phyloP scores from a whole-genome alignment of 2,113 vertebrate genomes.

The Apeltes quadracus region DNA sequence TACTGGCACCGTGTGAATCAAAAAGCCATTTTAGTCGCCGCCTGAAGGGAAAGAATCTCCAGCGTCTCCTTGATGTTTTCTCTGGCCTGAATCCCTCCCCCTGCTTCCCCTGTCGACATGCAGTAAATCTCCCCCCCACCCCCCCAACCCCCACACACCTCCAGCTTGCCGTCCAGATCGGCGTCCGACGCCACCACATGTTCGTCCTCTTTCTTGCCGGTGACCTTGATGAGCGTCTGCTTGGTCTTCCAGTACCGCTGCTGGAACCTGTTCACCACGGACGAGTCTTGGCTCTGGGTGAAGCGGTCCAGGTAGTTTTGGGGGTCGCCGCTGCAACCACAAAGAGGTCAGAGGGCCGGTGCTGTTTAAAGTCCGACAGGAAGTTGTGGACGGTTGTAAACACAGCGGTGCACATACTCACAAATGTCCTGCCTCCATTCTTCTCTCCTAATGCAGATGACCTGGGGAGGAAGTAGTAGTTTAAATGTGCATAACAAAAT shows the following conservation, averaged over 20 bases:
- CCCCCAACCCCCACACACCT: no score
- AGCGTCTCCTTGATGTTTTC: conserved; percentile 23
- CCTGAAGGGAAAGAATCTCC: conserved; percentile 20
- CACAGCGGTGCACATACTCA: conserved; percentile 64
- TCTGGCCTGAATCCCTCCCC: not conserved
- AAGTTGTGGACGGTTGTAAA: not conserved
- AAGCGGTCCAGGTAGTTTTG: conserved; percentile 89
- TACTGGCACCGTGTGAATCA: conserved; percentile 34
- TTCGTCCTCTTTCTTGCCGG: conserved; percentile 95
- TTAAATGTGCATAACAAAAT: not conserved
- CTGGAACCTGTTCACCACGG: conserved; percentile 96
- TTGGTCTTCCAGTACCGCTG: conserved; percentile 99
- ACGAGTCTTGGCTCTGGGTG: conserved; percentile 90
- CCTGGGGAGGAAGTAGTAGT: conserved; percentile 42
- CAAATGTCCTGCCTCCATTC: conserved; percentile 76
- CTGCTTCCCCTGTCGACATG: not conserved
- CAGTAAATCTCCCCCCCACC: not conserved
- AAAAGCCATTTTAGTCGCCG: conserved; percentile 42
- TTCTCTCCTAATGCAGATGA: conserved; percentile 9
- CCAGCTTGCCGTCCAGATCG: conserved; percentile 94
- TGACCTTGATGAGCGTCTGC: conserved; percentile 95
- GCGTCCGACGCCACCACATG: conserved; percentile 96
- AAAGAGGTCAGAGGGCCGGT: not conserved
- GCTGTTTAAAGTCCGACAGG: not conserved
- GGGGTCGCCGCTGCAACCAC: conserved; percentile 82